These are phyloP conservation scores for Peucedramus taeniatus DNA, from an alignment of 2,113 vertebrate genomes.

Conservation along the genomic window DNA sequence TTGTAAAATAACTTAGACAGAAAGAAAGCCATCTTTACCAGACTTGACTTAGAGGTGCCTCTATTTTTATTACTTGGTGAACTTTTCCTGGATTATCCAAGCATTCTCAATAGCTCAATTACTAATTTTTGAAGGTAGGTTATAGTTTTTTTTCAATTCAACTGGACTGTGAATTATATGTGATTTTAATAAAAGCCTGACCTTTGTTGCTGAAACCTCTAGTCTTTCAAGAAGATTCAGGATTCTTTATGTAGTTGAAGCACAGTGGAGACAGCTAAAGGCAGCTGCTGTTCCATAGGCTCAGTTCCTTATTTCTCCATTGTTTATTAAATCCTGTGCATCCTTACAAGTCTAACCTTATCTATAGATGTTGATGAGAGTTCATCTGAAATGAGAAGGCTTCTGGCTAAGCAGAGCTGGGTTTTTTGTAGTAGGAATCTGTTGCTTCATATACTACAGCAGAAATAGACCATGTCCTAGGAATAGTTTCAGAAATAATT, in stretches of 20 bases:
- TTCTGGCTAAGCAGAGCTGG: not conserved
- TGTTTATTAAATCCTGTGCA: not conserved
- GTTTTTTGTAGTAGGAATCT: not conserved
- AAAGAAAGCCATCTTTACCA: not conserved
- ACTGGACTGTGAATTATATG: not conserved
- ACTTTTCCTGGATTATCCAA: not conserved
- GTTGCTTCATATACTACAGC: not conserved
- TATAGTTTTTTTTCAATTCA: not conserved
- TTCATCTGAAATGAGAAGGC: not conserved
- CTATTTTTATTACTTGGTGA: not conserved
- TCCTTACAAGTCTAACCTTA: not conserved
- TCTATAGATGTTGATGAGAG: not conserved
- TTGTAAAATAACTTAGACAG: not conserved
- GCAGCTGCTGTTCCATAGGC: not conserved
- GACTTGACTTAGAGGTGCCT: not conserved
- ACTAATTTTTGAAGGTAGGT: not conserved
- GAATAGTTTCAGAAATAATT: not conserved
- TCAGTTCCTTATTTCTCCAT: not conserved
- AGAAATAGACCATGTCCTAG: not conserved
- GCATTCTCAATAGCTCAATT: not conserved
- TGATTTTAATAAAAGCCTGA: not conserved
- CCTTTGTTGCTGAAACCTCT: not conserved
- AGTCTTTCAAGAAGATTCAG: not conserved
- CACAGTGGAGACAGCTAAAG: not conserved
- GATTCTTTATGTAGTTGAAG: not conserved